Evolutionary conservation across 2,888 invertebrate species (phyloP).

Genomic region (Griposia aprilina): DNA sequence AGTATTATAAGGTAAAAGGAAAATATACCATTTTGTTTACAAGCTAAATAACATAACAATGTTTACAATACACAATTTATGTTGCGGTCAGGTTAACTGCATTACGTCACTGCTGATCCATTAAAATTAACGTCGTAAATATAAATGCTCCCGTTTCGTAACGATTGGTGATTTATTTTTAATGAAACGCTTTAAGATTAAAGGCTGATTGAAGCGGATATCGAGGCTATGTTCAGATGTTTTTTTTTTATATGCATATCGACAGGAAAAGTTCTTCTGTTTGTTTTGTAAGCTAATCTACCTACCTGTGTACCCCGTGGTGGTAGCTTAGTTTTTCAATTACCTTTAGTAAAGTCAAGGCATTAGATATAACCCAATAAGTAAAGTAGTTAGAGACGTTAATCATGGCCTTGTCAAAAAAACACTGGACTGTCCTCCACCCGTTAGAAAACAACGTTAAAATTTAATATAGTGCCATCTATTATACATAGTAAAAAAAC

Average conservation of each 20-base stretch:
- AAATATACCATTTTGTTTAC: slow-evolving; percentile 16
- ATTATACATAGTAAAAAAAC: neutral
- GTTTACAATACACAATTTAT: slow-evolving; percentile 52
- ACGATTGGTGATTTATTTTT: slow-evolving; percentile 27
- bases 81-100: slow-evolving; percentile 51
- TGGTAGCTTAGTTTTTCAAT: neutral
- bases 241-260: no score
- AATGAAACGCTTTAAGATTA: slow-evolving; percentile 10
- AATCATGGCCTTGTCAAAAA: neutral
- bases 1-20: neutral
- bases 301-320: neutral
- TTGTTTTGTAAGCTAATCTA: no score
- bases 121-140: slow-evolving; percentile 47
- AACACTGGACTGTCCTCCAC: neutral
- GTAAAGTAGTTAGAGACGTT: no score
- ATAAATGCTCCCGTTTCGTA: slow-evolving; percentile 28
- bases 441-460: neutral
- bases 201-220: neutral
- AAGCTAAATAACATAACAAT: slow-evolving; percentile 12
- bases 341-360: neutral
- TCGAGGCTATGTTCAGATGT: neutral
- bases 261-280: no score
- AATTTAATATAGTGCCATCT: slow-evolving; percentile 34
- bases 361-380: neutral
- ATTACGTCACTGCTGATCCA: slow-evolving; percentile 48